Conservation (phyloP, 92 coral and sea anemone species). For the Heliopora coerulea region DNA sequence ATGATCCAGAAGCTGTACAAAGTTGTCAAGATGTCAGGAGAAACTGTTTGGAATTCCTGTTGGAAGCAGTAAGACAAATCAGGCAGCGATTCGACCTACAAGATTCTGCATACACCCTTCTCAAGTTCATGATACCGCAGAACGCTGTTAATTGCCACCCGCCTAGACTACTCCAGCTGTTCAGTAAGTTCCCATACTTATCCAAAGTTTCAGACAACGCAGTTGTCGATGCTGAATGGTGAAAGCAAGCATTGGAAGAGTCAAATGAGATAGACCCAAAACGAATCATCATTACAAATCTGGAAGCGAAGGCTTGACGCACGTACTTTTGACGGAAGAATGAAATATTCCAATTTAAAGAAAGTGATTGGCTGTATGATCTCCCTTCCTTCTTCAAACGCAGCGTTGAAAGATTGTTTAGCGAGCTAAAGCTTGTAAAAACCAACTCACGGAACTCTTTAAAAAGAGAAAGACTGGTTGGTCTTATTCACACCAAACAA, state of each 20-base stretch:
- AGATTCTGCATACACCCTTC: not conserved
- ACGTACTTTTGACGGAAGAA: not conserved
- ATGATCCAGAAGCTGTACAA: not conserved
- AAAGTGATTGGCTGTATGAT: slow-evolving; percentile 13
- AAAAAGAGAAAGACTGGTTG: slow-evolving; percentile 7
- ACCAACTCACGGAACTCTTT: slow-evolving; percentile 11
- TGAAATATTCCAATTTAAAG: slow-evolving; percentile 12
- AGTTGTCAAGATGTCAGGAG: not conserved
- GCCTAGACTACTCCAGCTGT: not conserved
- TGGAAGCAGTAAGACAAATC: not conserved
- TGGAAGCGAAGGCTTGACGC: slow-evolving; percentile 16
- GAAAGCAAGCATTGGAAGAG: slow-evolving; percentile 1
- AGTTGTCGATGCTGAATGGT: not conserved
- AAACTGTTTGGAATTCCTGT: not conserved
- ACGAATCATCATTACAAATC: not conserved
- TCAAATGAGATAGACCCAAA: not conserved
- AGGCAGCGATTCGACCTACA: not conserved
- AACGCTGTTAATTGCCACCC: slow-evolving; percentile 1
- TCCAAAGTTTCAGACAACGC: not conserved
- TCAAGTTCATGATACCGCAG: not conserved
- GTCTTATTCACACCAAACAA: slow-evolving; percentile 17
- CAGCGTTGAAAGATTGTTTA: slow-evolving; percentile 15
- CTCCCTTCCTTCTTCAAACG: slow-evolving; percentile 10
- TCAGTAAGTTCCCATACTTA: not conserved
- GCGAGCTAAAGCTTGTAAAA: slow-evolving; percentile 3